phyloP scores from a whole-genome alignment of 1,140 invertebrate genomes.

The Bactericera cockerelli region DNA sequence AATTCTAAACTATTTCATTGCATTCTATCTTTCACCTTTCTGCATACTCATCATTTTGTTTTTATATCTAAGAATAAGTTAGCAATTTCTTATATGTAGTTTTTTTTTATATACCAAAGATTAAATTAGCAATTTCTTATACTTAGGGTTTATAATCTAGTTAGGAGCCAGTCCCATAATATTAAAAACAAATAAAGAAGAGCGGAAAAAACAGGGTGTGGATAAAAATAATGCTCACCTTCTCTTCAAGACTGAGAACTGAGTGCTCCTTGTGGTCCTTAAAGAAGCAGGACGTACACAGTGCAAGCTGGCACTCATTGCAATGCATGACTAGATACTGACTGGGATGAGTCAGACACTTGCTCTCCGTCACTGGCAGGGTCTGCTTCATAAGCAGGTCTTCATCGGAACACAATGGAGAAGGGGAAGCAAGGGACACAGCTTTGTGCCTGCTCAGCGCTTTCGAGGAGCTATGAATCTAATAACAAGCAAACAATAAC shows the following conservation, averaged over 20 bases:
- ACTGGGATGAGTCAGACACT: not conserved
- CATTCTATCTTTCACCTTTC: too few relatives aligned
- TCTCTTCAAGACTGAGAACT: not conserved
- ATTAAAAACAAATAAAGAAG: too few relatives aligned
- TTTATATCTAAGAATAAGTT: too few relatives aligned
- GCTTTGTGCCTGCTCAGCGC: not conserved
- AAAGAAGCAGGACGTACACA: not conserved
- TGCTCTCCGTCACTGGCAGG: not conserved
- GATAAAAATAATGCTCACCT: not conserved
- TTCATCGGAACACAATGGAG: not conserved
- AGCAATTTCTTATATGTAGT: too few relatives aligned
- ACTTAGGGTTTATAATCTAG: too few relatives aligned
- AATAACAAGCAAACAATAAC: too few relatives aligned
- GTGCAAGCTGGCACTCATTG: not conserved
- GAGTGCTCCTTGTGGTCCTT: not conserved
- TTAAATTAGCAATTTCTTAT: too few relatives aligned
- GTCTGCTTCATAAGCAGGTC: not conserved
- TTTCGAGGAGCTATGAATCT: not conserved
- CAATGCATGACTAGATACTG: not conserved
- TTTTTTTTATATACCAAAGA: too few relatives aligned
- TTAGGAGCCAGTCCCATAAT: too few relatives aligned
- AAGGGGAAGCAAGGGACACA: not conserved
- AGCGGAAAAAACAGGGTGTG: too few relatives aligned
- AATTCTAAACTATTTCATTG: too few relatives aligned
- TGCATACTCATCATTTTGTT: too few relatives aligned